phyloP scores from a whole-genome alignment of 1,140 invertebrate genomes.

The Drosophila lini region DNA sequence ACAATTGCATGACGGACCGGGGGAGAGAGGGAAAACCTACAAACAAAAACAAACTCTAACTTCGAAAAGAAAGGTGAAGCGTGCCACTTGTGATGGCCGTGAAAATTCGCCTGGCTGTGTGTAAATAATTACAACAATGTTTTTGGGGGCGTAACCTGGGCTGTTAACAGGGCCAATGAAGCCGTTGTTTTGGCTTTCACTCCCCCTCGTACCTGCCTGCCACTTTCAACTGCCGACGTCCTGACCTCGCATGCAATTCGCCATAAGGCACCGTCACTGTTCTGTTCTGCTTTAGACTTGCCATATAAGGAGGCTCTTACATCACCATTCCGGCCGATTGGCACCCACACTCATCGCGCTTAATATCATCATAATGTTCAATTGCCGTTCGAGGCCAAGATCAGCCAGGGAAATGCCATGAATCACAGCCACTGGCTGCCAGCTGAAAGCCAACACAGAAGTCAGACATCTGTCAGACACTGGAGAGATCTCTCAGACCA shows the following conservation, averaged over 20 bases:
- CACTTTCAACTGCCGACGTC: slow-evolving; percentile 11
- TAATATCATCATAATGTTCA: slow-evolving; percentile 22
- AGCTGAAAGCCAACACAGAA: slow-evolving; percentile 42
- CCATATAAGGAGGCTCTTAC: slow-evolving; percentile 56
- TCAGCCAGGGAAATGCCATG: slow-evolving; percentile 46
- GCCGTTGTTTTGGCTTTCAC: slow-evolving; percentile 28
- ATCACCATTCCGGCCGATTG: slow-evolving; percentile 50
- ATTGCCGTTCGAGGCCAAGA: slow-evolving; percentile 56
- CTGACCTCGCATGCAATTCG: slow-evolving; percentile 73
- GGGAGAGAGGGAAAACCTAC: background rate
- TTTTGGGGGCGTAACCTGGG: slow-evolving; percentile 21
- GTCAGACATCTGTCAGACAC: slow-evolving; percentile 57
- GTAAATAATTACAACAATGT: slow-evolving; percentile 57
- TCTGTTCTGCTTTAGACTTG: slow-evolving; percentile 27
- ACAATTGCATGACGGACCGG: slow-evolving; percentile 69
- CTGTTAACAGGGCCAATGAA: slow-evolving; percentile 67
- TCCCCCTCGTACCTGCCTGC: slow-evolving; percentile 26
- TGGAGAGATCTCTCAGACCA: background rate
- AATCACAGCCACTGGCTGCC: slow-evolving; percentile 36
- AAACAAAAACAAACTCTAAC: slow-evolving; percentile 17
- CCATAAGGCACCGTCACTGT: slow-evolving; percentile 9
- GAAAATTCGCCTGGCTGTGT: slow-evolving; percentile 56
- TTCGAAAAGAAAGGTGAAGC: slow-evolving; percentile 34
- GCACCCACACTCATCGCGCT: slow-evolving; percentile 31
- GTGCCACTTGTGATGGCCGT: slow-evolving; percentile 65